Percentiles rank a stretch among this genome's conserved stretches.
phyloP scores from a whole-genome alignment of 2,113 vertebrate genomes.

The Redunca redunca region DNA sequence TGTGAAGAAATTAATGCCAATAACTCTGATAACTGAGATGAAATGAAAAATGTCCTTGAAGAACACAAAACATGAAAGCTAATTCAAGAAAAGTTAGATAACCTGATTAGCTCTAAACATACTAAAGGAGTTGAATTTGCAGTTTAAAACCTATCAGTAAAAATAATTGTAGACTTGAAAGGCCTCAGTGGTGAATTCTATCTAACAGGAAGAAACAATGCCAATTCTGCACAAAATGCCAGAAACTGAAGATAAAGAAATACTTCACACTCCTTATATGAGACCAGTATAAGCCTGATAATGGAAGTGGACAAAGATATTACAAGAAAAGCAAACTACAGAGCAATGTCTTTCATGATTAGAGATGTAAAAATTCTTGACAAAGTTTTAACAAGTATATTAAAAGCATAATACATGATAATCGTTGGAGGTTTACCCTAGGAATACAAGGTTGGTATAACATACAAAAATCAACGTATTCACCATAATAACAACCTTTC shows the following conservation, averaged over 20 bases:
- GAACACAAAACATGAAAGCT: neutral
- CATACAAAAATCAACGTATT: neutral
- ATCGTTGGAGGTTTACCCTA: neutral
- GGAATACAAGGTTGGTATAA: neutral
- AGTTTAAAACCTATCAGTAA: neutral
- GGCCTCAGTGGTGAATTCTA: neutral
- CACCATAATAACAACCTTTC: neutral
- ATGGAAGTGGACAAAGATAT: neutral
- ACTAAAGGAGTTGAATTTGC: neutral
- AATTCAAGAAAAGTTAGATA: neutral
- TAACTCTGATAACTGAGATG: neutral
- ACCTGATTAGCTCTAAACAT: neutral
- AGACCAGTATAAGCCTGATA: neutral
- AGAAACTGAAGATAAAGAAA: neutral
- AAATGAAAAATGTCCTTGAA: neutral
- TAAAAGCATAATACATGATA: neutral
- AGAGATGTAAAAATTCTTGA: neutral
- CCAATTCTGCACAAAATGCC: neutral
- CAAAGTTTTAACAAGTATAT: neutral
- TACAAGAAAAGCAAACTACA: neutral
- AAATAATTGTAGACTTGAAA: neutral
- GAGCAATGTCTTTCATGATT: neutral
- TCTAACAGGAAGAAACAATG: neutral
- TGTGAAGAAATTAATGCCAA: neutral
- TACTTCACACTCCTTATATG: neutral